These are phyloP conservation scores for Epizoanthus fatuus DNA, from an alignment of 92 coral and sea anemone genomes.

Conservation along the genomic window DNA sequence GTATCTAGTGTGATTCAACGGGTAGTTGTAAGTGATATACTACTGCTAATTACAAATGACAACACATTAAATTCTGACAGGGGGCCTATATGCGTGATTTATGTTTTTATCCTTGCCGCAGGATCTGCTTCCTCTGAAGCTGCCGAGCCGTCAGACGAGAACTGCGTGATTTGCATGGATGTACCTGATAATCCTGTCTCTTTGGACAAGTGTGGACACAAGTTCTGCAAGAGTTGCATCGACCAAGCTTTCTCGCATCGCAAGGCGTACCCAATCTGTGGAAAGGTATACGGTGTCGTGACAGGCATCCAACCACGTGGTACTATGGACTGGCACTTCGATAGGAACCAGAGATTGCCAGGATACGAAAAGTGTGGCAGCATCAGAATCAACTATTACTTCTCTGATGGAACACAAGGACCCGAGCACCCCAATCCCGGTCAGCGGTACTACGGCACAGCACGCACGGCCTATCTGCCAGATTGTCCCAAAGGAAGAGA, in stretches of 20 bases:
- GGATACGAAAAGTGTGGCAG: conserved; percentile 47
- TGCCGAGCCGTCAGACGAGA: no score
- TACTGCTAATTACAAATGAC: no score
- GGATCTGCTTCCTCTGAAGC: no score
- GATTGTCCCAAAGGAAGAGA: conserved; percentile 71
- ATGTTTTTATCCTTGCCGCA: no score
- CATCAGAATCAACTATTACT: conserved; percentile 25
- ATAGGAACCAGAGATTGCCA: not conserved
- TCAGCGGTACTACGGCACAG: conserved; percentile 50
- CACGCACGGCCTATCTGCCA: conserved; percentile 65
- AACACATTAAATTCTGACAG: no score
- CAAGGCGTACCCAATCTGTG: conserved; percentile 23
- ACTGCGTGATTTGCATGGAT: no score
- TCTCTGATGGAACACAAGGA: conserved; percentile 45
- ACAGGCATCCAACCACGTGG: conserved; percentile 39
- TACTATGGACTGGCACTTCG: not conserved
- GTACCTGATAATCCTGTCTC: not conserved
- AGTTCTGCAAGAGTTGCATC: conserved; percentile 21
- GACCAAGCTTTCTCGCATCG: conserved; percentile 16
- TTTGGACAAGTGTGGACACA: conserved; percentile 27
- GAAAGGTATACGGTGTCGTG: conserved; percentile 11
- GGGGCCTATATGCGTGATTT: no score
- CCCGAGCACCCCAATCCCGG: conserved; percentile 72
- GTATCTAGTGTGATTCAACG: no score
- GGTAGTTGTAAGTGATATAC: no score